A percentile compares a stretch with the other conserved stretches of the same genome.
phyloP scores from a whole-genome alignment of 2,113 vertebrate genomes.

The Mola mola region DNA sequence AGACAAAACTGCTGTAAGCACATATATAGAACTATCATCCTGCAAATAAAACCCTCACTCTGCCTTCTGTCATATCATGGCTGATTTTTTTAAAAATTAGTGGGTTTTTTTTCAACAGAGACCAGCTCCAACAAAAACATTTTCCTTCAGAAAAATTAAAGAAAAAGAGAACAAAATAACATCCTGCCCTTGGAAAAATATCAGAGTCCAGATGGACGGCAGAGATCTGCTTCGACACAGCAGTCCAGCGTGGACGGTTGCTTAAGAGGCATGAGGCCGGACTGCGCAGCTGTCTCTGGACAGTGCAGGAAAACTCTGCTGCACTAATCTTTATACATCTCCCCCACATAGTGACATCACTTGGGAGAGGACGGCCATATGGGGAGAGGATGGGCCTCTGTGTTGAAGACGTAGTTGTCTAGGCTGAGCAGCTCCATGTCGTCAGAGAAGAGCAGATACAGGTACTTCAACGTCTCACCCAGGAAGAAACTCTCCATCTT shows the following conservation, averaged over 20 bases:
- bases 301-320: background rate
- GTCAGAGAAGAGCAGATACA: conserved; percentile 94
- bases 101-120: conserved; percentile 63
- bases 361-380: conserved; percentile 85
- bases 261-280: conserved; percentile 8
- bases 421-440: conserved; percentile 87
- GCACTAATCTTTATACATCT: background rate
- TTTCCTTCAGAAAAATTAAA: conserved; percentile 55
- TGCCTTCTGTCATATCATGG: background rate
- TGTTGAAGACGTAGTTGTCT: conserved; percentile 94
- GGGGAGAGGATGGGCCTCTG: conserved; percentile 94
- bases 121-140: conserved; percentile 67
- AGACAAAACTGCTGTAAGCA: background rate
- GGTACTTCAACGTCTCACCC: conserved; percentile 95
- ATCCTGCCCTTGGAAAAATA: conserved; percentile 13
- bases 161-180: background rate
- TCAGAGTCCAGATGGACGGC: conserved; percentile 21
- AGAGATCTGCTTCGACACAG: conserved; percentile 12
- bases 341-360: conserved; percentile 26
- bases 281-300: conserved; percentile 9
- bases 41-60: background rate
- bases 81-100: conserved; percentile 2
- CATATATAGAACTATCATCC: conserved; percentile 3
- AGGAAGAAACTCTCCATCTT: conserved; percentile 99
- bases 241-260: conserved; percentile 14